These are phyloP conservation scores for Rafetus swinhoei DNA, from an alignment of 2,113 vertebrate genomes.

Conservation along the genomic window DNA sequence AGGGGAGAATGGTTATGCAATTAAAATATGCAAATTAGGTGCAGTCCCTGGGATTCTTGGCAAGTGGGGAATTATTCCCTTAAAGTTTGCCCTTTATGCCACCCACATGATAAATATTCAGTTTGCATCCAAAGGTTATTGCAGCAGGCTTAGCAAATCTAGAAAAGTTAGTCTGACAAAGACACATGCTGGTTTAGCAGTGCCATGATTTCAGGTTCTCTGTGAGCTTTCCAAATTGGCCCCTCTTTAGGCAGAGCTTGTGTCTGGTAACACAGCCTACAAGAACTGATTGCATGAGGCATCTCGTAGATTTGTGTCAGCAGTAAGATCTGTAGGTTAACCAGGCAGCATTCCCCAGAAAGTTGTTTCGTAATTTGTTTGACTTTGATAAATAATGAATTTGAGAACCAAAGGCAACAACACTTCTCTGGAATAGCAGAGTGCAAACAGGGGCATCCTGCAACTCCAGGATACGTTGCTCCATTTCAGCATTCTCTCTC, in stretches of 20 bases:
- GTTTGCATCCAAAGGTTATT: background rate
- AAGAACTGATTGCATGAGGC: background rate
- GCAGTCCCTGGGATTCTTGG: background rate
- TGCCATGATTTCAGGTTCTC: background rate
- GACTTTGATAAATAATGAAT: background rate
- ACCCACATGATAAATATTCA: background rate
- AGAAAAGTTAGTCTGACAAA: accelerated
- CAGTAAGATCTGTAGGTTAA: background rate
- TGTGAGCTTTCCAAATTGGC: background rate
- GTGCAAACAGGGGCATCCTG: background rate
- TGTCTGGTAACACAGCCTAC: background rate
- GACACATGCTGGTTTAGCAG: background rate
- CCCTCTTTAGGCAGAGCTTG: background rate
- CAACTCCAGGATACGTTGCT: background rate
- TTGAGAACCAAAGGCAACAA: background rate
- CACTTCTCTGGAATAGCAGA: background rate
- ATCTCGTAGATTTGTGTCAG: background rate
- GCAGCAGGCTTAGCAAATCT: background rate
- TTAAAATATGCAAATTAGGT: background rate
- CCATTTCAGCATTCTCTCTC: background rate
- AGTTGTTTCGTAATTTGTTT: background rate
- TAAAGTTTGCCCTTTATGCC: background rate
- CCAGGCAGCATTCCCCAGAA: background rate
- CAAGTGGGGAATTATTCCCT: background rate
- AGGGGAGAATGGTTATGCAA: background rate